These are phyloP conservation scores for Leptosomus discolor DNA, from an alignment of 2,113 vertebrate genomes.

Conservation along the genomic window DNA sequence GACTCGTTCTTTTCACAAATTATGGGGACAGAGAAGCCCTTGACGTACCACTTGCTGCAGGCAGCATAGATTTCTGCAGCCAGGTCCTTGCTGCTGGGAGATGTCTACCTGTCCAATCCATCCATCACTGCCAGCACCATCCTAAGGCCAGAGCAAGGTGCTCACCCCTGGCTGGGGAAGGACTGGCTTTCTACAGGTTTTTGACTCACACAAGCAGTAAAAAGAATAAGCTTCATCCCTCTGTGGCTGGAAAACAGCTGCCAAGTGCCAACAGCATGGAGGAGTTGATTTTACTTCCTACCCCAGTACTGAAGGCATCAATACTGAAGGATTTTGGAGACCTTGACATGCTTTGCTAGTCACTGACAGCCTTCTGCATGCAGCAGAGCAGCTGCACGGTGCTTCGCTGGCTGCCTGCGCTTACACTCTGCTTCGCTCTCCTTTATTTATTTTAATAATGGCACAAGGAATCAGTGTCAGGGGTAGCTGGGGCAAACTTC, in stretches of 20 bases:
- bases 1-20: not conserved
- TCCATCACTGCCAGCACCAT: accelerated
- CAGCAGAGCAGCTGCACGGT: accelerated
- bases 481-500: not conserved
- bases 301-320: accelerated
- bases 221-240: not conserved
- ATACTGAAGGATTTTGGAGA: not conserved
- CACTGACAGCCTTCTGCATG: not conserved
- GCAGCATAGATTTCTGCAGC: not conserved
- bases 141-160: not conserved
- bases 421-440: not conserved
- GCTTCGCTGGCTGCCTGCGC: not conserved
- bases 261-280: accelerated
- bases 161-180: not conserved
- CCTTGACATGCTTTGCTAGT: not conserved
- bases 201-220: not conserved
- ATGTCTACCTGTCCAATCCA: not conserved
- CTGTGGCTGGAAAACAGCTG: not conserved
- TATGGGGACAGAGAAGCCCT: not conserved
- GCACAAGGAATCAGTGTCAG: not conserved
- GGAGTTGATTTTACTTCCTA: not conserved
- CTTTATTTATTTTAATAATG: not conserved
- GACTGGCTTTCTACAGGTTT: not conserved
- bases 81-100: not conserved
- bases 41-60: not conserved